phyloP scores from a whole-genome alignment of 2,888 invertebrate species.

The Hanleya hanleyi region DNA sequence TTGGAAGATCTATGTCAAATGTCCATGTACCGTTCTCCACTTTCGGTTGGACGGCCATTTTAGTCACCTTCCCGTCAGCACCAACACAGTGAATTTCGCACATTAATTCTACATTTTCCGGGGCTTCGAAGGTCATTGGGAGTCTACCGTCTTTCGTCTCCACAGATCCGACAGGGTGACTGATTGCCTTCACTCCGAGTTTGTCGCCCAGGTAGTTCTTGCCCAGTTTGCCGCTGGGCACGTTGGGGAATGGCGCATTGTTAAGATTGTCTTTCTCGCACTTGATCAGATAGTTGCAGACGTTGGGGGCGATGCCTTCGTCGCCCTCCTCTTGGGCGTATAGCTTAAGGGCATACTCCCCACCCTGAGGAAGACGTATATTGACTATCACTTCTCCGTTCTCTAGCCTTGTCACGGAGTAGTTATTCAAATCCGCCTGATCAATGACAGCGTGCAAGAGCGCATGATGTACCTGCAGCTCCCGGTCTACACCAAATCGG shows the following conservation, averaged over 20 bases:
- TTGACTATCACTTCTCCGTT: slow-evolving; percentile 61
- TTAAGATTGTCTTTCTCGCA: slow-evolving; percentile 48
- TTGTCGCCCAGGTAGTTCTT: slow-evolving; percentile 47
- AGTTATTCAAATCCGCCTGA: slow-evolving; percentile 62
- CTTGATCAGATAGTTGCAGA: slow-evolving; percentile 68
- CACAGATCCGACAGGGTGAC: slow-evolving; percentile 50
- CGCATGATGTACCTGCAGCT: slow-evolving; percentile 57
- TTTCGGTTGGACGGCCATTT: slow-evolving; percentile 46
- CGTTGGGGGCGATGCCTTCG: slow-evolving; percentile 64
- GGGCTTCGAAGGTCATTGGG: slow-evolving; percentile 53
- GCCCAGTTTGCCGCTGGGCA: slow-evolving; percentile 59
- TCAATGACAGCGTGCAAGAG: slow-evolving; percentile 63
- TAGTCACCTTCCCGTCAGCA: slow-evolving; percentile 44
- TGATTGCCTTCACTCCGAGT: slow-evolving; percentile 56
- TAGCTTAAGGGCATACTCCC: slow-evolving; percentile 66
- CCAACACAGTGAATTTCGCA: slow-evolving; percentile 63
- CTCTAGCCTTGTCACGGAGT: slow-evolving; percentile 58
- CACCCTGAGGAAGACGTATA: slow-evolving; percentile 62
- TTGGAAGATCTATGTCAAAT: slow-evolving; percentile 64
- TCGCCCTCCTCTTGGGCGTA: slow-evolving; percentile 61
- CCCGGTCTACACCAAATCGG: slow-evolving; percentile 55
- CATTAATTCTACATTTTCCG: slow-evolving; percentile 58
- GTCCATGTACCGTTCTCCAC: slow-evolving; percentile 54
- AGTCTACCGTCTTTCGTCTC: slow-evolving; percentile 52
- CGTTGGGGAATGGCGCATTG: slow-evolving; percentile 60